phyloP scores from a whole-genome alignment of 2,888 invertebrate genomes.

The Palloptera scutellata region DNA sequence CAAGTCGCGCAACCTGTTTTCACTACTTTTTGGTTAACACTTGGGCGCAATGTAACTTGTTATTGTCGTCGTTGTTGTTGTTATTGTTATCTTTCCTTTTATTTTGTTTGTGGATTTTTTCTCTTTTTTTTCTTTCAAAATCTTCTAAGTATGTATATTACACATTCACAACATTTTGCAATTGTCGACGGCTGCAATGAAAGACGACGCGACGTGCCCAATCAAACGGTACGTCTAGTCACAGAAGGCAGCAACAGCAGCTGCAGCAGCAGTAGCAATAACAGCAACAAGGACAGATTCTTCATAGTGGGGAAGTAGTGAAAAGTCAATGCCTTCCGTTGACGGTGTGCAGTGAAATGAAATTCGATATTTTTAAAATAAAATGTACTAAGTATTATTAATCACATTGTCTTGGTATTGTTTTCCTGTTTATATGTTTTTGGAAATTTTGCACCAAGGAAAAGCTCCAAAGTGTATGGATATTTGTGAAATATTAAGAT shows the following conservation, averaged over 20 bases:
- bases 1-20: conserved; percentile 26
- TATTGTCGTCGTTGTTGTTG: conserved; percentile 14
- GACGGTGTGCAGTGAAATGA: too few relatives aligned
- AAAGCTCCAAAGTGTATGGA: too few relatives aligned
- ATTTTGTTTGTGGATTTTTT: not conserved
- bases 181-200: not conserved
- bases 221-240: too few relatives aligned
- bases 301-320: too few relatives aligned
- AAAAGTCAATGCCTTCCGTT: too few relatives aligned
- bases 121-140: not conserved
- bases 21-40: not conserved
- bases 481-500: too few relatives aligned
- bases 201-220: too few relatives aligned
- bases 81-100: not conserved
- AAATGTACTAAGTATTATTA: too few relatives aligned
- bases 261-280: not conserved
- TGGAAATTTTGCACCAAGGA: too few relatives aligned
- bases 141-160: not conserved
- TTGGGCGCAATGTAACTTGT: not conserved
- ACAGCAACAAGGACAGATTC: not conserved
- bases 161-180: not conserved
- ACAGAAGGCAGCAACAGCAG: not conserved
- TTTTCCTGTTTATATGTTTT: too few relatives aligned
- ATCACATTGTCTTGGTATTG: too few relatives aligned
- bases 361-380: too few relatives aligned